A percentile compares a stretch with the other conserved stretches of the same genome.
Conservation (phyloP, 2,797 vertebrate genomes). For the Macrochelys suwanniensis region DNA sequence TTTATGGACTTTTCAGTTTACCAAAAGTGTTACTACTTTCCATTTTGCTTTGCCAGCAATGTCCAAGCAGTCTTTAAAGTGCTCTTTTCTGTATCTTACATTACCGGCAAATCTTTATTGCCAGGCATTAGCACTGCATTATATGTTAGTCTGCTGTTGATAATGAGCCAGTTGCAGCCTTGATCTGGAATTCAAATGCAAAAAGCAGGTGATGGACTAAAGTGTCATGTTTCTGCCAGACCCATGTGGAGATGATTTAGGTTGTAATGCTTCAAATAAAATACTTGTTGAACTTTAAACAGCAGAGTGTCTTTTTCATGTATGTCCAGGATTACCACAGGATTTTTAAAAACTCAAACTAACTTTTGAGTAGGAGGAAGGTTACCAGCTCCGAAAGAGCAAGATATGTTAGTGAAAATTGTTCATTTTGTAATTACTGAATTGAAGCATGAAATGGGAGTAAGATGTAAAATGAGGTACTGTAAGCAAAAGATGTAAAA, state of each 20-base stretch:
- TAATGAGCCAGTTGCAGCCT: not conserved
- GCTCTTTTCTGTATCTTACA: not conserved
- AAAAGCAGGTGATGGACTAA: not conserved
- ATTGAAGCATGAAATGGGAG: not conserved
- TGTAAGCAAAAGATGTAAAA: not conserved
- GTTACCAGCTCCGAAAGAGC: not conserved
- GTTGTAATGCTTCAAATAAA: not conserved
- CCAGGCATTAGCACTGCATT: not conserved
- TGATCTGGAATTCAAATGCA: not conserved
- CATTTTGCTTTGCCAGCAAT: not conserved
- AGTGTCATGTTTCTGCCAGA: not conserved
- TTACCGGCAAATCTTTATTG: not conserved
- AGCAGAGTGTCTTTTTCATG: not conserved
- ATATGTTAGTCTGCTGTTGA: not conserved
- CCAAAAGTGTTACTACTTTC: not conserved
- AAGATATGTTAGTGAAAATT: not conserved
- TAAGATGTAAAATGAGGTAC: not conserved
- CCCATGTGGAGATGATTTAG: not conserved
- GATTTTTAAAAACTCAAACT: not conserved
- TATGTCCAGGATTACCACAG: not conserved
- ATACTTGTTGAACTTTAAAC: not conserved
- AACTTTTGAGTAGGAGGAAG: not conserved
- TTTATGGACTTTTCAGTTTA: not conserved
- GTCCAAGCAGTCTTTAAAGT: not conserved
- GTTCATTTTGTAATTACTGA: not conserved